A percentile compares a stretch with the other conserved stretches of the same genome.
Conservation (phyloP, 2,888 invertebrate genomes). For the Girardia tigrina region DNA sequence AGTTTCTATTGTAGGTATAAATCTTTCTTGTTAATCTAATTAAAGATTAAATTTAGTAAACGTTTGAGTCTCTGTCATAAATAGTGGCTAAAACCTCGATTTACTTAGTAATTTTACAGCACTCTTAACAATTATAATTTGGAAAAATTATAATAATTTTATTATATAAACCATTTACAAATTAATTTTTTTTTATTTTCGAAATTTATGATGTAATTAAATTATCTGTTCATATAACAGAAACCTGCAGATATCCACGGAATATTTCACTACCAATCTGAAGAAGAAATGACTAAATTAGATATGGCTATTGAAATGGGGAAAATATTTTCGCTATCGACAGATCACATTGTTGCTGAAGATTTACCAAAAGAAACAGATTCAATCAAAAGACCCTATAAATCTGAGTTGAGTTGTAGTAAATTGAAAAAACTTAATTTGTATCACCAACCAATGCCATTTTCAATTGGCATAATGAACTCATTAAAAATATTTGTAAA, state of each 20-base stretch:
- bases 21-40: too few species aligned
- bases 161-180: too few species aligned
- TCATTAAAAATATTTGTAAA: background rate
- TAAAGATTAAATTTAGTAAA: too few species aligned
- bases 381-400: background rate
- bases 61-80: too few species aligned
- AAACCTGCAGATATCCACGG: slow-evolving; percentile 40
- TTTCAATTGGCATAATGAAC: background rate
- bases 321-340: slow-evolving; percentile 46
- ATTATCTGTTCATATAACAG: background rate
- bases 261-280: slow-evolving; percentile 53
- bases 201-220: too few species aligned
- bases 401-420: background rate
- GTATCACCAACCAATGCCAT: background rate
- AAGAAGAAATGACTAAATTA: slow-evolving; percentile 53
- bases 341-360: slow-evolving; percentile 44
- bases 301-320: slow-evolving; percentile 52
- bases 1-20: too few species aligned
- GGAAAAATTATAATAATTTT: too few species aligned
- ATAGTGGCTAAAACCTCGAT: too few species aligned
- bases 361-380: background rate
- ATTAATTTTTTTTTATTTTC: too few species aligned
- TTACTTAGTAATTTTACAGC: too few species aligned
- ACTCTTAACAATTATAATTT: too few species aligned
- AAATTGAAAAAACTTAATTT: background rate